Conservation (phyloP, 2,113 vertebrate species). For the Pelecanus crispus region DNA sequence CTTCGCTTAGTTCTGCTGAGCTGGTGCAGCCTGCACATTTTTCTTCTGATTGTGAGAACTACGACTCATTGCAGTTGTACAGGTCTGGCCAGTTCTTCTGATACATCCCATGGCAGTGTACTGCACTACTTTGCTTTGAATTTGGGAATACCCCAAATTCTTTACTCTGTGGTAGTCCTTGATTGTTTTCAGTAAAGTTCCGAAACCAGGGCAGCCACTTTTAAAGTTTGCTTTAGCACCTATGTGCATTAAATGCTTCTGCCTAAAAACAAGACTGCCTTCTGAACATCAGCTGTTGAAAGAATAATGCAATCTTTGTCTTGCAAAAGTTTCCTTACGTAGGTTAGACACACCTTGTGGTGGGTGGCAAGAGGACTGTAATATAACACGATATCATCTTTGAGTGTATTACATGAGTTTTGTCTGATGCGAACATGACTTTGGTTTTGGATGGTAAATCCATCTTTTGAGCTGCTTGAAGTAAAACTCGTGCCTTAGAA, state of each 20-base stretch:
- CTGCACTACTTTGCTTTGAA: background rate
- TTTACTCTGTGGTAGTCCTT: background rate
- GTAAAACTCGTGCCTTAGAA: background rate
- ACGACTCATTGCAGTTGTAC: background rate
- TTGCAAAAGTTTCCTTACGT: background rate
- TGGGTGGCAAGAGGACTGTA: background rate
- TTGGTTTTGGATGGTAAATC: background rate
- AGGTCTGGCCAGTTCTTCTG: slow-evolving; percentile 35
- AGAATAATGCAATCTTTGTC: background rate
- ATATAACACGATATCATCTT: background rate
- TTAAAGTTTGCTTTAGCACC: background rate
- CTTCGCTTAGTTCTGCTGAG: background rate
- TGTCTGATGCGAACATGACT: background rate
- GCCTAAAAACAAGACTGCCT: background rate
- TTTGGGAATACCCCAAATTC: background rate
- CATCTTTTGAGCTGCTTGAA: background rate
- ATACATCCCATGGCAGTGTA: background rate
- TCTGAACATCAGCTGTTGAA: background rate
- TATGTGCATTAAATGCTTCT: background rate
- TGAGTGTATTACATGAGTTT: background rate
- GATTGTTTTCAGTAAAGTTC: background rate
- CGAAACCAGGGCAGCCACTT: background rate
- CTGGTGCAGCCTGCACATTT: background rate
- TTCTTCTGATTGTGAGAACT: background rate
- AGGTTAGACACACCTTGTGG: background rate